These are phyloP conservation scores for Pipra filicauda DNA, from an alignment of 2,113 vertebrate genomes.

Conservation along the genomic window DNA sequence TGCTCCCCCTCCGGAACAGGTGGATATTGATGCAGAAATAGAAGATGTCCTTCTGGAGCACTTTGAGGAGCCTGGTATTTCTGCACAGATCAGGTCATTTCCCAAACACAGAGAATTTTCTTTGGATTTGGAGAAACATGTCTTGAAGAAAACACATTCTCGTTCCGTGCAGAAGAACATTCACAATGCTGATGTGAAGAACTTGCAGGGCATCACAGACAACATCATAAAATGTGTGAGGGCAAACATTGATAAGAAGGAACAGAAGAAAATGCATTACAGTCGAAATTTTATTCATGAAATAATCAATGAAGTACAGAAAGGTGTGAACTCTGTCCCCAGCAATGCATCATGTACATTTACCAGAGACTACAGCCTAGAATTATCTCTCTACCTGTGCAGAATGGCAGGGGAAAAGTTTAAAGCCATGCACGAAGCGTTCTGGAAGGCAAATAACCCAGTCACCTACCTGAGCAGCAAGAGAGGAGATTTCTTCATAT, in stretches of 20 bases:
- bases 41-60: slow-evolving; percentile 14
- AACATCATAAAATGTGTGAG: neutral
- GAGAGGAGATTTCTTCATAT: slow-evolving; percentile 46
- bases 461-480: slow-evolving; percentile 48
- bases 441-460: slow-evolving; percentile 60
- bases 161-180: too few species aligned
- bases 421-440: slow-evolving; percentile 48
- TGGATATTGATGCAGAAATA: slow-evolving; percentile 29
- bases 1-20: neutral
- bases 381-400: slow-evolving; percentile 61
- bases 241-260: neutral
- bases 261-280: slow-evolving; percentile 23
- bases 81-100: neutral
- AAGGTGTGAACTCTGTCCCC: neutral
- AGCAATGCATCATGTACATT: neutral
- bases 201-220: neutral
- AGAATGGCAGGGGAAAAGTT: slow-evolving; percentile 28
- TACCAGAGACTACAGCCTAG: slow-evolving; percentile 34
- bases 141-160: too few species aligned
- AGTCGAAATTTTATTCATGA: slow-evolving; percentile 25
- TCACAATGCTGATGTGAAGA: neutral
- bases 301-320: slow-evolving; percentile 29
- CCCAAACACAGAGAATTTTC: neutral
- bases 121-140: neutral
- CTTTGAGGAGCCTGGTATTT: neutral